Evolutionary conservation across 2,113 vertebrate genomes (phyloP).

Genomic region (Lepidothrix coronata): DNA sequence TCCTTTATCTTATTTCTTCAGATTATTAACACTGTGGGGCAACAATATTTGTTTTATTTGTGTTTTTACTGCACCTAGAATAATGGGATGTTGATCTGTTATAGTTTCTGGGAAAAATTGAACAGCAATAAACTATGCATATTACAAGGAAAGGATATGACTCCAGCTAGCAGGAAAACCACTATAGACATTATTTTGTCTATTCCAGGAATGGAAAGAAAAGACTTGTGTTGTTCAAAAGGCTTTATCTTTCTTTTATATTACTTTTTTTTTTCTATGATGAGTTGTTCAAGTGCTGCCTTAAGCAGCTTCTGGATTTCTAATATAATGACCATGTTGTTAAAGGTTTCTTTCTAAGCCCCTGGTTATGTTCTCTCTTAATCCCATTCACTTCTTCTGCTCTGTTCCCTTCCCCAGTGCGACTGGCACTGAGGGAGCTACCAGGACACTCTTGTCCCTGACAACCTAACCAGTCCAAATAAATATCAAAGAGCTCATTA

Average conservation of each 20-base stretch:
- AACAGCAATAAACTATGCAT: not conserved
- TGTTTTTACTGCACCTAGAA: not conserved
- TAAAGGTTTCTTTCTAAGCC: not conserved
- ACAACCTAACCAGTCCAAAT: not conserved
- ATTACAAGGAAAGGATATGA: not conserved
- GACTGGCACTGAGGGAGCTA: not conserved
- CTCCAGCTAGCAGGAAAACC: not conserved
- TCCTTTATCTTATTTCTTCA: not conserved
- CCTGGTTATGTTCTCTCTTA: not conserved
- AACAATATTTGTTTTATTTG: not conserved
- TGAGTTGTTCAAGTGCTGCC: not conserved
- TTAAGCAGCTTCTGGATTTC: constrained; percentile 1
- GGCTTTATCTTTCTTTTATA: not conserved
- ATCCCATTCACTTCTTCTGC: not conserved
- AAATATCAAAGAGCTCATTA: not conserved
- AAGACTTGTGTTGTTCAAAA: not conserved
- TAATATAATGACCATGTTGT: not conserved
- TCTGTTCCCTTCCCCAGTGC: not conserved
- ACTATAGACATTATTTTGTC: not conserved
- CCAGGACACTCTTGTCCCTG: not conserved
- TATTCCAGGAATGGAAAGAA: not conserved
- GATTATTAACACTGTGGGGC: not conserved
- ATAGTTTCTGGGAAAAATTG: not conserved
- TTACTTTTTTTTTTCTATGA: not conserved
- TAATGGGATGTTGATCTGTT: not conserved